Evolutionary conservation across 2,888 invertebrate species (phyloP).

Genomic region (Xestia sexstrigata): DNA sequence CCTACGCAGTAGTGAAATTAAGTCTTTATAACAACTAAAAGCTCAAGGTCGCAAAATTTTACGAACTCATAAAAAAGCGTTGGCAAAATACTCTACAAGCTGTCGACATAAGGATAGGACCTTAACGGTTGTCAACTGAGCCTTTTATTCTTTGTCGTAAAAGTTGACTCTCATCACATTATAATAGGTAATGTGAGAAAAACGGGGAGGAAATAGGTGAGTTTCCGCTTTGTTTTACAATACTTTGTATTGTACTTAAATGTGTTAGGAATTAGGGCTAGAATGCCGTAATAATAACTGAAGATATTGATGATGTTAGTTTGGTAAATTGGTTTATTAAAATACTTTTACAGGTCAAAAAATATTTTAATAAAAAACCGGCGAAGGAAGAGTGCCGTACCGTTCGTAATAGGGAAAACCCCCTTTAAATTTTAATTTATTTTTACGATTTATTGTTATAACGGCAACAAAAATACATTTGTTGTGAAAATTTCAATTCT

Average conservation of each 20-base stretch:
- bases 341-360: background rate
- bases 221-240: constrained; percentile 7
- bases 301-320: background rate
- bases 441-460: no score
- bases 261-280: background rate
- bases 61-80: constrained; percentile 42
- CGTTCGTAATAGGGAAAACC: no score
- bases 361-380: background rate
- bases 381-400: no score
- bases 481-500: no score
- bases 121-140: constrained; percentile 52
- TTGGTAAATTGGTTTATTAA: background rate
- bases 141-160: constrained; percentile 55
- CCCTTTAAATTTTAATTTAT: no score
- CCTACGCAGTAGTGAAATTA: background rate
- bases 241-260: background rate
- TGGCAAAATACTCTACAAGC: constrained; percentile 51
- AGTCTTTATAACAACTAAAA: constrained; percentile 4
- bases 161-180: constrained; percentile 47
- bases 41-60: constrained; percentile 42
- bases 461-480: no score
- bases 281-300: background rate
- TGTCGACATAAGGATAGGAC: constrained; percentile 46
- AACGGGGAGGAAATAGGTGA: background rate
- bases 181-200: constrained; percentile 31